Evolutionary conservation across 1,140 invertebrate species (phyloP), one percentile per base, ranked within the genome.

Genomic region (Drosophila nannoptera): DNA sequence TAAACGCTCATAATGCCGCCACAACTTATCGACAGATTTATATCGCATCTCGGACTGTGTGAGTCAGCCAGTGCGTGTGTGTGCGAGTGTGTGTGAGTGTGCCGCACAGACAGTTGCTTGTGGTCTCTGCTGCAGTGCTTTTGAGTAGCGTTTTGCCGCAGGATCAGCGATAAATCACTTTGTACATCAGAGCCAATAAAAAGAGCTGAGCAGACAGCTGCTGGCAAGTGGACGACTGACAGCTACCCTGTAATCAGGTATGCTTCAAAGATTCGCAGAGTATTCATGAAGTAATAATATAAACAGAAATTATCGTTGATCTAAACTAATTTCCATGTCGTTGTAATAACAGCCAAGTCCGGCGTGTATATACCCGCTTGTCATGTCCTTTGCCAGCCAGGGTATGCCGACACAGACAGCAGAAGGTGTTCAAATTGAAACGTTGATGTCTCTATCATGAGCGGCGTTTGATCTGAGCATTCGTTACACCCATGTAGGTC

Each of bases 151-250:
- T 61, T 72, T 65, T 81, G 77, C 81, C 77, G 77, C 82, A 86
- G 81, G 81, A 86, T 86, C 81, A 81, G 82, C 82, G 77, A 86
- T 86, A 86, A 86, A 86, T 86, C 81, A 86, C 74, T 77, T 76
- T 68, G 81, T 62, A 62, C 62, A 72, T 49, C 81, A 74, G 65
- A 74, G 80, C 81, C 80, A 86, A 84, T 86, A 84, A 86, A 74
- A 72, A 62, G 22, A 22, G 16, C 32, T 45, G 56, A 50, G 48
- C 22, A 32, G 7, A n/a, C 5, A 33, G 42, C 33, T 16, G 11
- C 7, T 16, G 31, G 12, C 9, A 69, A 49, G 7, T 32, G 29
- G 6, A 7, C 11, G 45, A 46, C 45, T 31, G 2, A 9, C 45
- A 46, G 9, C 16, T 46, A 46, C 45, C 45, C 45, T 50, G 11